Conservation (phyloP, 2,888 invertebrate genomes). For the Yponomeuta plumbellus region DNA sequence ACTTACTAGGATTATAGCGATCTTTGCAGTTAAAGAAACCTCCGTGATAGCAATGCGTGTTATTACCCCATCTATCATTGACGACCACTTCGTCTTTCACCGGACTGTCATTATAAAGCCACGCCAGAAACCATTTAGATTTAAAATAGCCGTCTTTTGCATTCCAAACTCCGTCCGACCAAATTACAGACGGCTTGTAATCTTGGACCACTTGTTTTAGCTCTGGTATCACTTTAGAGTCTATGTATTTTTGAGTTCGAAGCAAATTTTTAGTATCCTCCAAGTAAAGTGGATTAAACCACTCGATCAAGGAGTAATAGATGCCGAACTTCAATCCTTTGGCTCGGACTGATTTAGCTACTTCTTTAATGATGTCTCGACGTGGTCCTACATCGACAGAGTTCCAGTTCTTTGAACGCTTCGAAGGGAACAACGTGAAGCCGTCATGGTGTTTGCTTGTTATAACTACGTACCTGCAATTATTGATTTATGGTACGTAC, state of each 20-base stretch:
- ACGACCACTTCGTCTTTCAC: slow-evolving; percentile 92
- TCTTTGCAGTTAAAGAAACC: slow-evolving; percentile 92
- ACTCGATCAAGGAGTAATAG: slow-evolving; percentile 91
- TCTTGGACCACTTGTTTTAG: slow-evolving; percentile 83
- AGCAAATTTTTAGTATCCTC: slow-evolving; percentile 81
- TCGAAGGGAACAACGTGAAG: slow-evolving; percentile 89
- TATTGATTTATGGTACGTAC: no score
- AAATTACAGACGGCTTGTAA: slow-evolving; percentile 86
- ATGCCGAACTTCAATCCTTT: slow-evolving; percentile 85
- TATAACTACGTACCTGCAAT: slow-evolving; percentile 83
- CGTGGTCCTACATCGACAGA: slow-evolving; percentile 86
- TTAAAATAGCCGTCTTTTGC: slow-evolving; percentile 89
- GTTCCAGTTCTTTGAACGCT: slow-evolving; percentile 90
- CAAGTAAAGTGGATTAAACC: slow-evolving; percentile 89
- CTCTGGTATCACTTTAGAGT: slow-evolving; percentile 86
- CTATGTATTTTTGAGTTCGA: slow-evolving; percentile 79
- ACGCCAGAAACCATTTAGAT: slow-evolving; percentile 89
- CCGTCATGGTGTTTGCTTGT: slow-evolving; percentile 95
- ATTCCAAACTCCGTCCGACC: slow-evolving; percentile 98
- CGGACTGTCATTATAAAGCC: slow-evolving; percentile 96
- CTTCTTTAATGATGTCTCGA: slow-evolving; percentile 85
- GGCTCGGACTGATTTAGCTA: slow-evolving; percentile 80
- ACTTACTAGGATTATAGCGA: slow-evolving; percentile 51
- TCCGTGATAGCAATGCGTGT: slow-evolving; percentile 88
- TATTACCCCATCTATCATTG: slow-evolving; percentile 95